phyloP scores from a whole-genome alignment of 2,888 invertebrate genomes.

The Baronia brevicornis region DNA sequence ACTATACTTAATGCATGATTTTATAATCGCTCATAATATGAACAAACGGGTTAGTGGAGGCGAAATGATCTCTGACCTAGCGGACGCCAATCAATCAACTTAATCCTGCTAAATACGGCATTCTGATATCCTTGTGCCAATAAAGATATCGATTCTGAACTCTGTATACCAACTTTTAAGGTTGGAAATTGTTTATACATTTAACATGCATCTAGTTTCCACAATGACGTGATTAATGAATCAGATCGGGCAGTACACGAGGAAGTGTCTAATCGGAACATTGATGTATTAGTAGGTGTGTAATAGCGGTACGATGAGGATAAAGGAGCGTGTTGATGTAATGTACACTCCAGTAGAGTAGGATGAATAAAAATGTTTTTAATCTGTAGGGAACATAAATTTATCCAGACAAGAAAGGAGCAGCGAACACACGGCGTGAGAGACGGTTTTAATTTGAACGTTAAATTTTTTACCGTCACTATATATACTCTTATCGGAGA shows the following conservation, averaged over 20 bases:
- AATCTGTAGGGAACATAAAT: constrained; percentile 21
- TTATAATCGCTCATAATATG: constrained; percentile 48
- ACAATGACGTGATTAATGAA: constrained; percentile 60
- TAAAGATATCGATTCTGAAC: constrained; percentile 26
- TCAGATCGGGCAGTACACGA: constrained; percentile 44
- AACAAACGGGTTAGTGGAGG: constrained; percentile 49
- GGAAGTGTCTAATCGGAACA: constrained; percentile 54
- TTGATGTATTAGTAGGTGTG: constrained; percentile 50
- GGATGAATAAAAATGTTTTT: constrained; percentile 10
- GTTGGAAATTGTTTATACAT: constrained; percentile 22
- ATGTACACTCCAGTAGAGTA: background rate
- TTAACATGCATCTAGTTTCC: constrained; percentile 33
- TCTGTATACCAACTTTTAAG: constrained; percentile 21
- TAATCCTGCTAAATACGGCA: constrained; percentile 53
- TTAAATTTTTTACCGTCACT: constrained; percentile 4
- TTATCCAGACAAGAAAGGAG: constrained; percentile 15
- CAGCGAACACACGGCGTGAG: background rate
- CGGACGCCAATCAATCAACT: constrained; percentile 61
- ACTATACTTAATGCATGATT: constrained; percentile 12
- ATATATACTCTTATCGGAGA: too few relatives aligned
- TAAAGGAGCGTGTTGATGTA: constrained; percentile 2
- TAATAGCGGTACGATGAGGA: constrained; percentile 22
- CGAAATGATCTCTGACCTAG: constrained; percentile 55
- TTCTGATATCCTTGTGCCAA: constrained; percentile 28
- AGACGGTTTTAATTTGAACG: background rate